These are phyloP conservation scores for Ictalurus punctatus DNA, from an alignment of 2,113 vertebrate genomes.

Conservation along the genomic window DNA sequence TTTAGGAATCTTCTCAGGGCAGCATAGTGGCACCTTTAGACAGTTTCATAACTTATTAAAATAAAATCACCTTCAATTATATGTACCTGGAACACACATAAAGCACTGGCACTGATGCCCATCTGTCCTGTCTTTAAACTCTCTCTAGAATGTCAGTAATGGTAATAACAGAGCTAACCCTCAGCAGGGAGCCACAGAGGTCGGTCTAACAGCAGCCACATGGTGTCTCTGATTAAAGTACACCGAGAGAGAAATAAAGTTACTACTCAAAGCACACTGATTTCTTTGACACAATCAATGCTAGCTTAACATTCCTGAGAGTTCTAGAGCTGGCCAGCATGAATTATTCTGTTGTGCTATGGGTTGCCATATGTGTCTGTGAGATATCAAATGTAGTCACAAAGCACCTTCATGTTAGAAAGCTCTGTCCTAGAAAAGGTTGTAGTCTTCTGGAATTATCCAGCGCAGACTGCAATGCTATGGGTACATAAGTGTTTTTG, in stretches of 20 bases:
- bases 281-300: neutral
- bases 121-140: conserved; percentile 41
- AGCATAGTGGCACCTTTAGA: conserved; percentile 19
- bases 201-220: conserved; percentile 34
- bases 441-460: neutral
- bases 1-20: neutral
- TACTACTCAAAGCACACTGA: conserved; percentile 4
- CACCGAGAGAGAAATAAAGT: conserved; percentile 9
- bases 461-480: conserved; percentile 13
- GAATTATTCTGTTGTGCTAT: conserved; percentile 23
- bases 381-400: conserved; percentile 31
- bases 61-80: neutral
- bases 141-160: conserved; percentile 42
- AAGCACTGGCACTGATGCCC: conserved; percentile 29
- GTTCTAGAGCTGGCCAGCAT: neutral
- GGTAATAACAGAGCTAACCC: conserved; percentile 40
- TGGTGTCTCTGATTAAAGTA: neutral
- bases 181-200: conserved; percentile 48
- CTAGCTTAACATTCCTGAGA: neutral
- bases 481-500: neutral
- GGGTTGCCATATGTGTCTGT: conserved; percentile 26
- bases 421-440: neutral
- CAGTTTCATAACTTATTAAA: conserved; percentile 1
- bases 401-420: conserved; percentile 25
- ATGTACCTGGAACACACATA: conserved; percentile 29